Evolutionary conservation across 2,888 invertebrate species (phyloP), one percentile per base, ranked within the genome.

Genomic region (Elegia similella): DNA sequence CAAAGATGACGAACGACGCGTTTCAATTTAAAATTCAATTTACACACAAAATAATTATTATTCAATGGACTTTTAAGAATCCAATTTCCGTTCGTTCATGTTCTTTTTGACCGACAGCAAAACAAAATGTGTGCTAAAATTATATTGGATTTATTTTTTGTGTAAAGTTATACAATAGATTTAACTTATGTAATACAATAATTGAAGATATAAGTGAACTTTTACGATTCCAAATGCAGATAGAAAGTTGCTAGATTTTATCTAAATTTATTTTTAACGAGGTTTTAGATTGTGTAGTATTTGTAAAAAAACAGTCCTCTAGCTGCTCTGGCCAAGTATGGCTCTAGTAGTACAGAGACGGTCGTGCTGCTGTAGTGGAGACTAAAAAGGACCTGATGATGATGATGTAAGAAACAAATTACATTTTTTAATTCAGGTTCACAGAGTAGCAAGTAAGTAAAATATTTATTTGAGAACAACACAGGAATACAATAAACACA

Each of bases 31-130:
- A 23, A 38, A 42, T 42, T 23, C 52, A 42, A 52, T 52, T 42
- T 34, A 42, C 52, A 42, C 7, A 50, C 43, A 42, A 30, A 54
- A 43, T 53, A 53, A 43, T 54, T 29, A 43, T 32, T 44, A 44
- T 54, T 44, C 43, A 30, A 30, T 43, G 54, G 16, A 43, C 16
- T 32, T 53, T 43, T 44, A 44, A 54, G 43, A 42, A 53, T 16
- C 12, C 30, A 54, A 54, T 54, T 54, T 54, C 54, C 54, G 54
- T 44, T 44, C 13, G 29, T 44, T 8, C 43, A 13, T 16, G 6
- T 44, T 44, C 10, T 17, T 44, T 6, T 10, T 32, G 10, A 32
- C 32, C 32, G 32, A 1, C 32, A 10, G 32, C 32, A 32, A 8
- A 32, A 23, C 23, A 23, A 23, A 5, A 23, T 2, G 23, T 23